Base-by-base conservation (phyloP, 1,140 invertebrate species). In the Drosophila lacertosa region DNA sequence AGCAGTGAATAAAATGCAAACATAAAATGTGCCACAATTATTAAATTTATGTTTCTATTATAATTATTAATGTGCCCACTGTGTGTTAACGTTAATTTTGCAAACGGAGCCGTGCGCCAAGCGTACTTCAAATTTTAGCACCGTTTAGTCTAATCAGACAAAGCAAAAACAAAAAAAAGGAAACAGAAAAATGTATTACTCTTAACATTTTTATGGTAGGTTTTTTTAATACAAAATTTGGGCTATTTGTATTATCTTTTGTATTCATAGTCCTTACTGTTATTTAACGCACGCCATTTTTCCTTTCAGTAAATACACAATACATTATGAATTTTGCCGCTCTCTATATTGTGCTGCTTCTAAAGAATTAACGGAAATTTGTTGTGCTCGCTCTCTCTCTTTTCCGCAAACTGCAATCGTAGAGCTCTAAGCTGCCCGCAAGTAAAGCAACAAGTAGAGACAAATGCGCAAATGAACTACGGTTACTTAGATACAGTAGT, bases 101-200 rank as follows among this genome's bases (percentile, higher is more conserved):
- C 39, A 53, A 65, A 59, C 80, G 80, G 81, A 86, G 77, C 77
- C 55, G 77, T 60, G 81, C 77, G 64, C 48, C 4, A 47, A 47
- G 37, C 73, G 82, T 73, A 81, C 72, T 59, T 76, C 73, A 16
- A 84, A 39, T 58, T 62, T 18, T 74, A 64, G 80, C 79, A 86
- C 80, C 80, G 80, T 86, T 86, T 62, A 29, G 33, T 50, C 13
- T 44, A 13, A 35, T n/a, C 37, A 35, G 40, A 26, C 29, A 22
- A 35, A 26, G 20, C 22, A 40, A 57, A 40, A 0, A 39, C 40
- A 11, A 0, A 42, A 20, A 22, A 15, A 13, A 7, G 47, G 0
- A n/a, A 7, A 29, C 13, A 24, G 15, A 16, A 6, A 13, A 26
- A 48, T 57, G 24, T 32, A 22, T 55, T 11, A 10, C 20, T 40